Base-by-base conservation (phyloP, 2,888 invertebrate species). In the Corbicula japonica region DNA sequence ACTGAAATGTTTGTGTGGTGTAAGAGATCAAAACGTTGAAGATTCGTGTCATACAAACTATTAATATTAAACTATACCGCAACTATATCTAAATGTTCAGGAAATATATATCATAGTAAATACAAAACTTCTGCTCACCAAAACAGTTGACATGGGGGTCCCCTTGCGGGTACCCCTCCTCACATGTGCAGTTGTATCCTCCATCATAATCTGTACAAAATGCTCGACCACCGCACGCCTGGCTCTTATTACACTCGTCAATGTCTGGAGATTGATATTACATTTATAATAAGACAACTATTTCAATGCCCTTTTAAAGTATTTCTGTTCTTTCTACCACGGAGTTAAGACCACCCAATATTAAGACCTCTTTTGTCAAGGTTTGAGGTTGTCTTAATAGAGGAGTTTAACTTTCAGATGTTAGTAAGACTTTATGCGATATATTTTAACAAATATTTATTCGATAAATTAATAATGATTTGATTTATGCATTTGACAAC, bases 131-230 rank as follows among this genome's bases (percentile, higher is more conserved):
- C 41, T n/a, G 18, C 21, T 34, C 52, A 65, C 65, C 52, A 48
- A 28, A 65, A 28, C 65, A 65, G 32, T 65, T 50, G 10, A 32
- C 10, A 30, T 35, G 26, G 21, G 65, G 52, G 28, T 65, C 48
- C 28, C 65, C 65, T 38, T 48, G 15, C n/a, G 65, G 52, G 8
- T 34, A 35, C 1, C n/a, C 48, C 12, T 8, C 15, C n/a, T 50
- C 6, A 23, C 65, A 65, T 6, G 65, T 52, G 35, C 65, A 65
- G 52, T 50, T 65, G 38, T 65, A 65, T 23, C 65, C 52, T 3
- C 65, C 65, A 8, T 21, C 18, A 38, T 34, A 52, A 34, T 65
- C 52, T 23, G 50, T 65, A 52, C 65, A 65, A 23, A 12, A 21
- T 4, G 65, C 65, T 4, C 35, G 2, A 12, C 5, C 26, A 32